phyloP scores from a whole-genome alignment of 2,888 invertebrate species.

The Strigamia transsilvanica region DNA sequence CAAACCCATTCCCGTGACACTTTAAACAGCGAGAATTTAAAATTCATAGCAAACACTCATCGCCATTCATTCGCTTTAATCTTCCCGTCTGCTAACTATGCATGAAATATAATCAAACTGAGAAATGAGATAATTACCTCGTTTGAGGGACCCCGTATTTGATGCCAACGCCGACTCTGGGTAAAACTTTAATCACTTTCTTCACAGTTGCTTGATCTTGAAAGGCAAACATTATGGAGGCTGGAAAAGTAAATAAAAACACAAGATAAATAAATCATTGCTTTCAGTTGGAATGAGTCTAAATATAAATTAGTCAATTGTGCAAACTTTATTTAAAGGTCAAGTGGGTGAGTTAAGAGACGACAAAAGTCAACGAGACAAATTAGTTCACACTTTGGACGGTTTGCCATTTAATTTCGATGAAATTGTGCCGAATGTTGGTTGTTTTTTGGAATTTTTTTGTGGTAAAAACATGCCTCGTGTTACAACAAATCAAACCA shows the following conservation, averaged over 20 bases:
- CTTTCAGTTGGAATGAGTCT: too few relatives aligned
- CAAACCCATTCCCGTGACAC: neutral
- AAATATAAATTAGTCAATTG: neutral
- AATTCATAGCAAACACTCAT: neutral
- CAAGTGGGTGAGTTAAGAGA: too few relatives aligned
- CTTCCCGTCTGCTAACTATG: neutral
- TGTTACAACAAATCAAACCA: constrained; percentile 7
- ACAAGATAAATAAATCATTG: constrained; percentile 32
- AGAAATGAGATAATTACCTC: constrained; percentile 69
- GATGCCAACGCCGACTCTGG: constrained; percentile 97
- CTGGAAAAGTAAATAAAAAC: constrained; percentile 66
- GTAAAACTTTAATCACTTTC: constrained; percentile 96
- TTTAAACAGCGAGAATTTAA: neutral
- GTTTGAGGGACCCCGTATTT: constrained; percentile 99
- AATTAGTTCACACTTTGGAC: too few relatives aligned
- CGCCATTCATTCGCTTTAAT: neutral
- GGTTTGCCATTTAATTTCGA: too few relatives aligned
- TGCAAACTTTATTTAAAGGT: neutral
- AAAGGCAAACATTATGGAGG: constrained; percentile 98
- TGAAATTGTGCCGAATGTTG: too few relatives aligned
- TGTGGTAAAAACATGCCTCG: constrained; percentile 44
- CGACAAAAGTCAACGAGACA: too few relatives aligned
- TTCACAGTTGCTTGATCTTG: constrained; percentile 96
- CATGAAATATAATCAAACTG: constrained; percentile 2
- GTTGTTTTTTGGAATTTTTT: too few relatives aligned